phyloP scores from a whole-genome alignment of 2,797 vertebrate genomes.

The Thunnus albacares region DNA sequence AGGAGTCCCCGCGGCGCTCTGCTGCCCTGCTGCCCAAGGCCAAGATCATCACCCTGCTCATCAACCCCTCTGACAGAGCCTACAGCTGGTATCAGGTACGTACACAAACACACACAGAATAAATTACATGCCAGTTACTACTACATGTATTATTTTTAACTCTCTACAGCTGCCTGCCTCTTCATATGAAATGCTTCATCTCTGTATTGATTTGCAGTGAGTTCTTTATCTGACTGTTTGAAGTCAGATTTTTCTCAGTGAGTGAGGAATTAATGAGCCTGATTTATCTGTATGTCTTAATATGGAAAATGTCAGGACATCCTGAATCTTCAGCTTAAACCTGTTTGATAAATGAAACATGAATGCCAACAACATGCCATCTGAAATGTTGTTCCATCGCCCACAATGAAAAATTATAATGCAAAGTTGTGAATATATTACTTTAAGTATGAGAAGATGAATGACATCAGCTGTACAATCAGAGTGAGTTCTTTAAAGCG shows the following conservation, averaged over 20 bases:
- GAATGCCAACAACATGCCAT: slow-evolving; percentile 40
- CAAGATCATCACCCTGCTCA: slow-evolving; percentile 97
- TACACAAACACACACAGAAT: slow-evolving; percentile 42
- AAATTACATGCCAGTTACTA: slow-evolving; percentile 1
- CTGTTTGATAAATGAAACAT: slow-evolving; percentile 52
- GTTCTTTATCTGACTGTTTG: slow-evolving; percentile 26
- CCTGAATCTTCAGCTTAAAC: slow-evolving; percentile 8
- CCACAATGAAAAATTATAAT: not conserved
- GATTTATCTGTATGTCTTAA: slow-evolving; percentile 31
- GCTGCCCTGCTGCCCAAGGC: slow-evolving; percentile 94
- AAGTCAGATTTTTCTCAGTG: not conserved
- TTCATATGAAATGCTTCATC: slow-evolving; percentile 13
- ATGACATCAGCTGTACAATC: not conserved
- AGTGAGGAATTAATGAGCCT: slow-evolving; percentile 41
- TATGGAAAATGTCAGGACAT: slow-evolving; percentile 44
- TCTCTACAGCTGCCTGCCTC: slow-evolving; percentile 5
- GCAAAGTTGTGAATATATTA: slow-evolving; percentile 10
- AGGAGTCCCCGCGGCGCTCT: slow-evolving; percentile 92
- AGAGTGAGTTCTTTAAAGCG: slow-evolving; percentile 24
- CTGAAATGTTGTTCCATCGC: slow-evolving; percentile 34
- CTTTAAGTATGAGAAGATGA: not conserved
- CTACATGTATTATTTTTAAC: slow-evolving; percentile 7
- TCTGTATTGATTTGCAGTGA: slow-evolving; percentile 35
- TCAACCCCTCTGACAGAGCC: slow-evolving; percentile 95
- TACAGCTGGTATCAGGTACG: slow-evolving; percentile 99